Base-by-base conservation (phyloP, 2,797 vertebrate genomes). In the Xiphophorus birchmanni region DNA sequence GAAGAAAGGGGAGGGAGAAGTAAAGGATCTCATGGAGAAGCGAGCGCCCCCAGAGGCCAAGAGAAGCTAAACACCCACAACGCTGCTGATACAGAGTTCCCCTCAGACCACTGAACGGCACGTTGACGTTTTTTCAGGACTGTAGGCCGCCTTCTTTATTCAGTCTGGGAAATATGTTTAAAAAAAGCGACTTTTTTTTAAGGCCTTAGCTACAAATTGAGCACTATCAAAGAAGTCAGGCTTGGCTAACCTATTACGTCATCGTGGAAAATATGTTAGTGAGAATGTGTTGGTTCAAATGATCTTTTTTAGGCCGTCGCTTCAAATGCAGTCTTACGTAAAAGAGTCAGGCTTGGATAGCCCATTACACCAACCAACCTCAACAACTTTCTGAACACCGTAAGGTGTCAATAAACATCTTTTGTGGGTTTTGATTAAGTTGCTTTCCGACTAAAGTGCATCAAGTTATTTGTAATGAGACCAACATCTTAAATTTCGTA, bases 1-100 rank as follows among this genome's bases (percentile, higher is more conserved):
- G 82, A 84, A 83, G 79, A 75, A 73, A 82, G 58, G 69, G 75
- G 75, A 44, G 73, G 58, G 29, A 74, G 67, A 37, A 37, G 56
- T 80, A 52, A 72, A 67, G 42, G 52, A 13, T 86, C 58, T 44
- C 50, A 6, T 18, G 82, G 73, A 44, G 23, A 74, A 63, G 67
- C 44, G 71, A 88, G 93, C 91, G 92, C 93, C 90, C 80, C 87
- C 63, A 54, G 6, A 82, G 94, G 92, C 73, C 18, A 45, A 7
- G 67, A 72, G 32, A 65, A 74, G 73, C 21, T 5, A 74, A 44
- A 74, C 75, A 87, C n/a, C 5, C 4, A 56, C 40, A 26, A 74
- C 21, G 13, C 29, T 72, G 42, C 60, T 6, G 35, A 42, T 50
- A 47, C 8, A 12, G 42, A 47, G n/a, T n/a, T n/a, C 1, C 60